Conservation (phyloP, 2,113 vertebrate species). For the Vidua chalybeata region DNA sequence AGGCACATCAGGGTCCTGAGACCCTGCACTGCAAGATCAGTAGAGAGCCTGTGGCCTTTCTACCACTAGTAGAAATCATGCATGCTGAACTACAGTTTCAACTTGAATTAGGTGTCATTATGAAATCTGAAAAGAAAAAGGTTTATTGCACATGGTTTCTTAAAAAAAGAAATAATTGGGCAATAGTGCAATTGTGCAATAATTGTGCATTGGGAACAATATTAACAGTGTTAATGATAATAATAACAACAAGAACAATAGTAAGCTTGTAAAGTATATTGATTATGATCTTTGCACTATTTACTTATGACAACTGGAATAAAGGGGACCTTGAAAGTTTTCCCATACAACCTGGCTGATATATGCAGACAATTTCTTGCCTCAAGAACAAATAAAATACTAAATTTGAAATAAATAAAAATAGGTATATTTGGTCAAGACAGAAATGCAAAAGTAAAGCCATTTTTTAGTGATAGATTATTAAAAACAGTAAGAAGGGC, state of each 20-base stretch:
- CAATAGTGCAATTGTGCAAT: no score
- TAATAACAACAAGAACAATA: not conserved
- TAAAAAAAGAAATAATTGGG: not conserved
- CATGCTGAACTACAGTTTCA: not conserved
- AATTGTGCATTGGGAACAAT: rapidly evolving
- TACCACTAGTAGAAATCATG: not conserved
- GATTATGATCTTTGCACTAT: not conserved
- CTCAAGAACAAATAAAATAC: not conserved
- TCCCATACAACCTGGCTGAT: not conserved
- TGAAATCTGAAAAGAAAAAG: not conserved
- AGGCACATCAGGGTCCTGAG: not conserved
- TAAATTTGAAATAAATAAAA: not conserved
- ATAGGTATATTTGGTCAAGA: not conserved
- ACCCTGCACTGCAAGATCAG: rapidly evolving
- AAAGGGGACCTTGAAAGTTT: not conserved
- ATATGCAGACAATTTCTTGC: not conserved
- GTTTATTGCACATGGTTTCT: rapidly evolving
- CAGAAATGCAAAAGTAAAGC: not conserved
- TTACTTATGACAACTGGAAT: not conserved
- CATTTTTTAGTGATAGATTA: not conserved
- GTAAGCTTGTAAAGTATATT: not conserved
- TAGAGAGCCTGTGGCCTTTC: not conserved
- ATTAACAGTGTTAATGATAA: not conserved
- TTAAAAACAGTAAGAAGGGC: not conserved
- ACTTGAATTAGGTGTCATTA: not conserved